Evolutionary conservation across 2,797 vertebrate species (phyloP).

Genomic region (Syndactyla subalaris): DNA sequence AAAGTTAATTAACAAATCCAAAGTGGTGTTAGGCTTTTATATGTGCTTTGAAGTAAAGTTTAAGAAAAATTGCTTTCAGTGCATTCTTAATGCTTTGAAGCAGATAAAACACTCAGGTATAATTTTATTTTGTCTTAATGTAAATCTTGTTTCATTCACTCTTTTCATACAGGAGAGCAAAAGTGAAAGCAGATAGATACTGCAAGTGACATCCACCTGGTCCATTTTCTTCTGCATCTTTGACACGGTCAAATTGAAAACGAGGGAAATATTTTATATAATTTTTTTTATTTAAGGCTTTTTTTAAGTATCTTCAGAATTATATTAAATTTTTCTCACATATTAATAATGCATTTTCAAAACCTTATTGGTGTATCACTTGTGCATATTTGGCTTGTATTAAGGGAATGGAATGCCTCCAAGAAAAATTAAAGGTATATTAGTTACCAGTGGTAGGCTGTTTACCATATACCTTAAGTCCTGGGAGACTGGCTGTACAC

Average conservation of each 20-base stretch:
- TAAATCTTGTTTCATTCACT: constrained; percentile 25
- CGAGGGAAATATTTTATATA: constrained; percentile 34
- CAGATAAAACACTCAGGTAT: neutral
- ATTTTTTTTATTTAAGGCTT: constrained; percentile 15
- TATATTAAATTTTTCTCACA: neutral
- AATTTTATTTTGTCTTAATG: neutral
- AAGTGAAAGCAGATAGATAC: constrained; percentile 97
- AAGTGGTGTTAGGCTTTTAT: neutral
- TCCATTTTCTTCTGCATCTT: neutral
- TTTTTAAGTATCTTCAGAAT: neutral
- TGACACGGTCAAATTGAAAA: neutral
- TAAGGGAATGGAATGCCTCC: neutral
- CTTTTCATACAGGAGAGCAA: constrained; percentile 85
- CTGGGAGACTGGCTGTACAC: neutral
- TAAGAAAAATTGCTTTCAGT: neutral
- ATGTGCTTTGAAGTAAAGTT: neutral
- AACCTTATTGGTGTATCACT: neutral
- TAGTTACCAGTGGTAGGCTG: neutral
- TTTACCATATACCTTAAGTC: neutral
- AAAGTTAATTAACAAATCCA: neutral
- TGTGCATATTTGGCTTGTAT: neutral
- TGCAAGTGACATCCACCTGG: constrained; percentile 86
- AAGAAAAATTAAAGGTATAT: neutral
- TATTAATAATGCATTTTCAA: neutral
- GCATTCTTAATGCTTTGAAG: neutral